Evolutionary conservation across 2,113 vertebrate genomes (phyloP).

Genomic region (Proteles cristata): DNA sequence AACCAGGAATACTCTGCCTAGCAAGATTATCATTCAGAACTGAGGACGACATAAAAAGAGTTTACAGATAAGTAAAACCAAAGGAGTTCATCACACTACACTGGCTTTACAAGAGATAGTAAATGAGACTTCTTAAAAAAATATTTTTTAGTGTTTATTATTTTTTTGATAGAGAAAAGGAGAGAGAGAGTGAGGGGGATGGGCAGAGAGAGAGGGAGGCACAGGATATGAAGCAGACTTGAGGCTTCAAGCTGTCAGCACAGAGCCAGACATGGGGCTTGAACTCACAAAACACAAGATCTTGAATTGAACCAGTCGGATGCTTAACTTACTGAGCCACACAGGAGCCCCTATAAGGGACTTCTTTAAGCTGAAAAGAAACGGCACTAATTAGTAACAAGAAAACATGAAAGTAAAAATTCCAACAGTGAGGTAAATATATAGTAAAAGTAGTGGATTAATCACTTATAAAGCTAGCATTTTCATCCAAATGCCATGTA

Average conservation of each 20-base stretch:
- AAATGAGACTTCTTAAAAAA: background rate
- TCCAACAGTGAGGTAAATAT: background rate
- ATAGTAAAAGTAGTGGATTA: background rate
- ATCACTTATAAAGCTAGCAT: background rate
- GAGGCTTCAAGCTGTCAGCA: no score
- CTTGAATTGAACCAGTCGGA: no score
- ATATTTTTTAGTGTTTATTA: no score
- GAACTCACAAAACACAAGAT: no score
- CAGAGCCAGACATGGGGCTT: no score
- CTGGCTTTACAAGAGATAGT: background rate
- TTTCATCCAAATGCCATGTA: background rate
- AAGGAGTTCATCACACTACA: background rate
- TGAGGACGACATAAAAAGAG: background rate
- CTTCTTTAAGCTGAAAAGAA: background rate
- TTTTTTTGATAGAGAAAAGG: no score
- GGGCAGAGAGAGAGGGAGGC: no score
- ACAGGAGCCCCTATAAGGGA: background rate
- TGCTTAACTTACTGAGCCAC: no score
- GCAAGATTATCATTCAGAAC: background rate
- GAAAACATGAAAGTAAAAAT: background rate
- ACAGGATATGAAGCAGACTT: no score
- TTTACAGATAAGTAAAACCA: background rate
- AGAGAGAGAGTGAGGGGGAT: no score
- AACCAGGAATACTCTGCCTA: background rate
- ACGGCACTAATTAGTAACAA: background rate